Evolutionary conservation across 2,797 vertebrate species (phyloP).

Genomic region (Ispidina lecontei): DNA sequence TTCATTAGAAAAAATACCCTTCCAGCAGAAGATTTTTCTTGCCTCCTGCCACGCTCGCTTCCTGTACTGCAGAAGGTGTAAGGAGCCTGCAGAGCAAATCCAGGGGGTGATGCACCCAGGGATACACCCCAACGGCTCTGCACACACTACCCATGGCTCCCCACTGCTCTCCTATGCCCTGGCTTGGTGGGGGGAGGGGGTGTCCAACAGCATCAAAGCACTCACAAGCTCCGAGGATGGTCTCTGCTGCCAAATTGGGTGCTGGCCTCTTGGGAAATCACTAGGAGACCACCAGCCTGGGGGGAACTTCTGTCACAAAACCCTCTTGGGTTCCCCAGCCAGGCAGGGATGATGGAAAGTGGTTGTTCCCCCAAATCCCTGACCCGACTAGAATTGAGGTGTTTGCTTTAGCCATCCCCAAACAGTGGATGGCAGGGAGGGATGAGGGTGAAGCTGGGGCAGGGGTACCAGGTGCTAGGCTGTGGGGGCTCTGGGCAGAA

Average conservation of each 20-base stretch:
- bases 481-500: background rate
- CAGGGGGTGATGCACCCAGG: accelerated
- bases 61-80: background rate
- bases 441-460: background rate
- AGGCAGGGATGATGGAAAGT: background rate
- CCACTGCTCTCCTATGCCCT: background rate
- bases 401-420: background rate
- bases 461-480: accelerated
- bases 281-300: background rate
- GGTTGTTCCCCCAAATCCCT: accelerated
- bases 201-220: background rate
- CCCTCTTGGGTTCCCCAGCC: accelerated
- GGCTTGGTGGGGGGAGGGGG: background rate
- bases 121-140: background rate
- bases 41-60: background rate
- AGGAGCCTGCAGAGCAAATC: background rate
- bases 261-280: background rate
- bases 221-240: background rate
- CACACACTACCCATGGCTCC: accelerated
- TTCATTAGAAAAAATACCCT: background rate
- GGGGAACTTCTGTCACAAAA: background rate
- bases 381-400: accelerated
- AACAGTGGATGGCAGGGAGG: background rate
- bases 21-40: background rate
- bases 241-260: background rate